Evolutionary conservation across 2,888 invertebrate species (phyloP), one percentile per base, ranked within the genome.

Genomic region (Brachyopa scutellaris): DNA sequence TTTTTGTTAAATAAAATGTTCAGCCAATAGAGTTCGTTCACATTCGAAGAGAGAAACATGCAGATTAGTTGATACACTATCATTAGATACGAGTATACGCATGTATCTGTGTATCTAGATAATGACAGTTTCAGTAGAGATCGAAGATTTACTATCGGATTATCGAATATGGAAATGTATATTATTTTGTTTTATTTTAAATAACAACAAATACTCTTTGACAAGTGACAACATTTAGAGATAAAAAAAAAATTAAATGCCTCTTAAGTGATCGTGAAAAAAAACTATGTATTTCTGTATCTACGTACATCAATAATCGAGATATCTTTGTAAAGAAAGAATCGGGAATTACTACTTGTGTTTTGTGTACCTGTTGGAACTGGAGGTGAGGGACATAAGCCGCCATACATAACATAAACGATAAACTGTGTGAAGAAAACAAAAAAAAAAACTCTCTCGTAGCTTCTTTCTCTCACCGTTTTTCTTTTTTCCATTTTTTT

Each of bases 21-120:
- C 62, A 49, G n/a, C n/a, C n/a, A n/a, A n/a, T n/a, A n/a, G n/a
- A 80, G 80, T 80, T 80, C 80, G 80, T 80, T 80, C 57, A 80
- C 80, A 70, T 80, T 73, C 57, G 13, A 49, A 33, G 2, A 51
- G 7, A 6, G 36, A 64, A 77, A 40, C 45, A 73, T 73, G 42
- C 40, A 66, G 64, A 74, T 69, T 69, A 73, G 77, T 38, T 29
- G 64, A 59, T 33, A 45, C 11, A 49, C 33, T 38, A 67, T 51
- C 57, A 40, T 49, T 47, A 42, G 51, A 42, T n/a, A n/a, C n/a
- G n/a, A n/a, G n/a, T n/a, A n/a, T n/a, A n/a, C n/a, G n/a, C n/a
- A n/a, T n/a, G n/a, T n/a, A n/a, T n/a, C n/a, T n/a, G n/a, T n/a
- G n/a, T n/a, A n/a, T n/a, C 8, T 9, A 19, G 33, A 21, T 67